Evolutionary conservation across 1,140 invertebrate genomes (phyloP).

Genomic region (Drosophila pallidifrons): DNA sequence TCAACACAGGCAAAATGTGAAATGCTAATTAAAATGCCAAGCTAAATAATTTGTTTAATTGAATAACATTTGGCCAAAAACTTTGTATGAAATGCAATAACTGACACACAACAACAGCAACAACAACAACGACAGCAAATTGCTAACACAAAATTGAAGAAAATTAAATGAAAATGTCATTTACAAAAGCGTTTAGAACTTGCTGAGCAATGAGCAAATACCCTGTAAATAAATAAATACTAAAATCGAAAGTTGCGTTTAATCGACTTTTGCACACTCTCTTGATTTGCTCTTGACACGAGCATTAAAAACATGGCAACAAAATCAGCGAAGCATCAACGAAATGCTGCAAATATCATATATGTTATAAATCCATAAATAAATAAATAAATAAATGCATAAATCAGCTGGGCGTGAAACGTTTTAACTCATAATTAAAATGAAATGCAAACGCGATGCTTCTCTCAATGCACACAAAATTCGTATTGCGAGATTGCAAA

Average conservation of each 20-base stretch:
- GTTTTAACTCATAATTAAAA: constrained; percentile 25
- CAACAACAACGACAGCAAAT: constrained; percentile 9
- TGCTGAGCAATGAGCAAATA: background rate
- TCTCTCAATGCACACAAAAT: background rate
- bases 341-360: constrained; percentile 72
- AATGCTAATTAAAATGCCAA: constrained; percentile 50
- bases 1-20: constrained; percentile 19
- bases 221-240: background rate
- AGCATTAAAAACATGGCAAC: constrained; percentile 38
- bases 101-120: constrained; percentile 8
- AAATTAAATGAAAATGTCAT: constrained; percentile 24
- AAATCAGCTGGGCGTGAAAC: constrained; percentile 59
- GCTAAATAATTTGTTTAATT: constrained; percentile 52
- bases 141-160: constrained; percentile 1
- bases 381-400: constrained; percentile 60
- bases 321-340: constrained; percentile 56
- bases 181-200: constrained; percentile 7
- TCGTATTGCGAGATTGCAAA: no score
- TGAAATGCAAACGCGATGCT: constrained; percentile 9
- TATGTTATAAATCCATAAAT: constrained; percentile 26
- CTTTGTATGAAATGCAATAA: constrained; percentile 10
- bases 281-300: background rate
- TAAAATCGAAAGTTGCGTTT: background rate
- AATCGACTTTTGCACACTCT: constrained; percentile 31
- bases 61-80: constrained; percentile 40